Evolutionary conservation across 2,888 invertebrate genomes (phyloP).

Genomic region (Cryptophagus acutangulus): DNA sequence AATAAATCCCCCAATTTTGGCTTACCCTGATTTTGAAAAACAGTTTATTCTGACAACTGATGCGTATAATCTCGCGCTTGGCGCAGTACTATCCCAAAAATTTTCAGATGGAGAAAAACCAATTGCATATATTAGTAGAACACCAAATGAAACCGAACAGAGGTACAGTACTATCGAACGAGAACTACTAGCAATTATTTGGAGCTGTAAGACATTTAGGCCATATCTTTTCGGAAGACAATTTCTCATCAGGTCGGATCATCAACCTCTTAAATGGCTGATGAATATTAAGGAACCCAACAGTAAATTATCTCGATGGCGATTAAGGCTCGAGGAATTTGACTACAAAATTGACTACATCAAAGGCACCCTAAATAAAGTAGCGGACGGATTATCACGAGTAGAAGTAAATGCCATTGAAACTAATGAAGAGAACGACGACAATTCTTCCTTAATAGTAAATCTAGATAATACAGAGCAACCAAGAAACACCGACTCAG

Average conservation of each 20-base stretch:
- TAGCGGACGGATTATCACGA: constrained; percentile 20
- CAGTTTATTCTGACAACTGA: constrained; percentile 26
- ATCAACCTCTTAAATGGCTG: constrained; percentile 32
- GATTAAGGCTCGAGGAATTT: constrained; percentile 31
- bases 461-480: constrained; percentile 4
- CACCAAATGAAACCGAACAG: constrained; percentile 20
- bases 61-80: constrained; percentile 25
- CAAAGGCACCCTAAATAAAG: constrained; percentile 23
- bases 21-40: constrained; percentile 24
- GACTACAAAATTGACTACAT: constrained; percentile 32
- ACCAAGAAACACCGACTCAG: neutral
- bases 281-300: constrained; percentile 28
- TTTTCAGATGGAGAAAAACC: constrained; percentile 19
- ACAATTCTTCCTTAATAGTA: neutral
- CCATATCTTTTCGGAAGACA: constrained; percentile 23
- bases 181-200: constrained; percentile 28
- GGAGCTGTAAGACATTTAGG: constrained; percentile 17
- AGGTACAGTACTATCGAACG: constrained; percentile 25
- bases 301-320: constrained; percentile 32
- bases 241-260: constrained; percentile 36
- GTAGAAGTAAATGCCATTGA: constrained; percentile 14
- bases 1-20: constrained; percentile 14
- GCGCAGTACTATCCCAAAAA: constrained; percentile 24
- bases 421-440: neutral
- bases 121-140: constrained; percentile 25